Percentiles rank a stretch among this genome's conserved stretches.
These are phyloP conservation scores for Dyspetes luteomarginatus DNA, from an alignment of 2,888 invertebrate genomes.

Conservation along the genomic window DNA sequence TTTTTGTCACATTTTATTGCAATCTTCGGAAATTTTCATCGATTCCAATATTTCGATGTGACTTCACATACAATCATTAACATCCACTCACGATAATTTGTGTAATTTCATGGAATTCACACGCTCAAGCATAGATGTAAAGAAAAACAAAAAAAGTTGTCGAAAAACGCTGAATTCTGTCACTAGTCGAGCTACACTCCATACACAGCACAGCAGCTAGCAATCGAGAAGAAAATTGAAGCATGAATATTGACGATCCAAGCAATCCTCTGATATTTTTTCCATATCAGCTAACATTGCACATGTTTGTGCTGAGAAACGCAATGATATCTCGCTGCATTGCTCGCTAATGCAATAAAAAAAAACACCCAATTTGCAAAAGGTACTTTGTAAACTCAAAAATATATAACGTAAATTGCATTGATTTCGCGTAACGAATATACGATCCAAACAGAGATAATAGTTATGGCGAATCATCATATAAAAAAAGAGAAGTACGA, in stretches of 20 bases:
- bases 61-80: not conserved
- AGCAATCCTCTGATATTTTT: not conserved
- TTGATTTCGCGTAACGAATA: not conserved
- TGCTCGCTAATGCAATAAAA: not conserved
- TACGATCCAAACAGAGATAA: not conserved
- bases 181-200: not conserved
- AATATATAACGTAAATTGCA: not conserved
- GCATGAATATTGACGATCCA: not conserved
- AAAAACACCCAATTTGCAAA: not conserved
- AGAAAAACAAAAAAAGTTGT: not conserved
- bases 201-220: slow-evolving; percentile 2
- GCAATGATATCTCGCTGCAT: not conserved
- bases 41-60: too few relatives aligned
- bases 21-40: too few relatives aligned
- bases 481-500: slow-evolving; percentile 9
- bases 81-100: not conserved
- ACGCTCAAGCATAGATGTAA: not conserved
- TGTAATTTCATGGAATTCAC: not conserved
- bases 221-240: not conserved
- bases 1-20: too few relatives aligned
- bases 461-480: slow-evolving; percentile 2
- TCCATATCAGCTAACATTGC: not conserved
- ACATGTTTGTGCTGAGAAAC: not conserved
- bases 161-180: not conserved
- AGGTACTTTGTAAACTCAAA: not conserved